Evolutionary conservation across 2,888 invertebrate species (phyloP).

Genomic region (Stenolophus ochropezus): DNA sequence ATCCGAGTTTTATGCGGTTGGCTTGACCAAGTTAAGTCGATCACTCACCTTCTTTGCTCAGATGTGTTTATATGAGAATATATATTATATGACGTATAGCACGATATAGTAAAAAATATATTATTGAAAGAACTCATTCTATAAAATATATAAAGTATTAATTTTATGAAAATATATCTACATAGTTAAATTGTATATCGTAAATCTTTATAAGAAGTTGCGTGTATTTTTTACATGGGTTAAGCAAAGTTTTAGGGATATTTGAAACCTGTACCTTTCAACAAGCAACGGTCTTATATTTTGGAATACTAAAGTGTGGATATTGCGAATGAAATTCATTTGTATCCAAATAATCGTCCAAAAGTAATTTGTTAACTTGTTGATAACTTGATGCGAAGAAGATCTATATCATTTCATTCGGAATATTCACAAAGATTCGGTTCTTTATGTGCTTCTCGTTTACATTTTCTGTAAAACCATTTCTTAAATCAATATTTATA

Average conservation of each 20-base stretch:
- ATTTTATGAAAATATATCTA: conserved; percentile 41
- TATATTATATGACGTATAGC: conserved; percentile 47
- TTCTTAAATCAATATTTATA: too few species aligned
- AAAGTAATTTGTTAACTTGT: conserved; percentile 21
- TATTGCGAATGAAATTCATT: background rate
- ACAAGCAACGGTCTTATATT: conserved; percentile 6
- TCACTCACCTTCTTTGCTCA: conserved; percentile 39
- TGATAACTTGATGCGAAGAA: conserved; percentile 1
- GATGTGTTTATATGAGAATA: conserved; percentile 42
- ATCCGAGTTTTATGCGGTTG: conserved; percentile 30
- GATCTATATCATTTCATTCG: conserved; percentile 10
- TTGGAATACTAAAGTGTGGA: background rate
- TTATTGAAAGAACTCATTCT: conserved; percentile 37
- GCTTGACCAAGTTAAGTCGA: background rate
- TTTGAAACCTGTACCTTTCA: conserved; percentile 20
- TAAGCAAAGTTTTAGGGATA: conserved; percentile 29
- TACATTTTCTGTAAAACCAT: background rate
- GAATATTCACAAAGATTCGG: conserved; percentile 2
- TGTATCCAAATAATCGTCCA: conserved; percentile 20
- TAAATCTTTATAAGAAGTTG: conserved; percentile 44
- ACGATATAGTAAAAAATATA: conserved; percentile 35
- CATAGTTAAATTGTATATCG: conserved; percentile 41
- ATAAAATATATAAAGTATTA: conserved; percentile 43
- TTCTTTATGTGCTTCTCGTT: background rate
- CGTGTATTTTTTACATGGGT: conserved; percentile 44